Evolutionary conservation across 2,113 vertebrate genomes (phyloP).

Genomic region (Stictonetta naevosa): DNA sequence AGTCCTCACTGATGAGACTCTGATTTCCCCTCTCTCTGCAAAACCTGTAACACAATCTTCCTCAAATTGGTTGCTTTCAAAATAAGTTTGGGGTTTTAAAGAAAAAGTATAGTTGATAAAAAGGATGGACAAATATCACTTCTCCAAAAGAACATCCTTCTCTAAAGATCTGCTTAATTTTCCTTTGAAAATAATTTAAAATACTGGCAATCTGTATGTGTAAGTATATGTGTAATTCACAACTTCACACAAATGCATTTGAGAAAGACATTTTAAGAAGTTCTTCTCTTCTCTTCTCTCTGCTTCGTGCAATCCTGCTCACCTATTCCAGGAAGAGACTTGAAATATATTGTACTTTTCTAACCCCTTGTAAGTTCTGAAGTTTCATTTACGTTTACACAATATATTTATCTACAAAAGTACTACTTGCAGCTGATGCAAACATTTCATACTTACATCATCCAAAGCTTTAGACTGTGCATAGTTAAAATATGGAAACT

Average conservation of each 20-base stretch:
- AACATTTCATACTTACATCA: slow-evolving; percentile 86
- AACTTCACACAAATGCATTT: not conserved
- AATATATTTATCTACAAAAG: not conserved
- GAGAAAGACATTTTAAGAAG: not conserved
- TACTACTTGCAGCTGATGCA: not conserved
- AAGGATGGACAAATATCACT: not conserved
- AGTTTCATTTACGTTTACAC: not conserved
- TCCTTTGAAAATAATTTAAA: not conserved
- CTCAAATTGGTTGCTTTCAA: not conserved
- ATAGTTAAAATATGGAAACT: slow-evolving; percentile 98
- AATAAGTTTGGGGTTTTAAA: not conserved
- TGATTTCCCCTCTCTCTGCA: not conserved
- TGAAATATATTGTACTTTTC: not conserved
- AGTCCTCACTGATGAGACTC: not conserved
- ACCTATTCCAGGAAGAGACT: not conserved
- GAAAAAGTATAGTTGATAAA: not conserved
- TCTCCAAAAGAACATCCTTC: not conserved
- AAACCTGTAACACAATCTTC: not conserved
- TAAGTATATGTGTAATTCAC: not conserved
- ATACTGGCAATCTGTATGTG: not conserved
- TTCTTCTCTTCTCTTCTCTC: not conserved
- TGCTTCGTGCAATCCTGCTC: not conserved
- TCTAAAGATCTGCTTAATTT: not conserved
- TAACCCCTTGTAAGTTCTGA: not conserved
- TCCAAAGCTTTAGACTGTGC: slow-evolving; percentile 95